Conservation (phyloP, 30 jellyfish, hydroid and myxozoan genomes). For the Rhopilema esculentum region DNA sequence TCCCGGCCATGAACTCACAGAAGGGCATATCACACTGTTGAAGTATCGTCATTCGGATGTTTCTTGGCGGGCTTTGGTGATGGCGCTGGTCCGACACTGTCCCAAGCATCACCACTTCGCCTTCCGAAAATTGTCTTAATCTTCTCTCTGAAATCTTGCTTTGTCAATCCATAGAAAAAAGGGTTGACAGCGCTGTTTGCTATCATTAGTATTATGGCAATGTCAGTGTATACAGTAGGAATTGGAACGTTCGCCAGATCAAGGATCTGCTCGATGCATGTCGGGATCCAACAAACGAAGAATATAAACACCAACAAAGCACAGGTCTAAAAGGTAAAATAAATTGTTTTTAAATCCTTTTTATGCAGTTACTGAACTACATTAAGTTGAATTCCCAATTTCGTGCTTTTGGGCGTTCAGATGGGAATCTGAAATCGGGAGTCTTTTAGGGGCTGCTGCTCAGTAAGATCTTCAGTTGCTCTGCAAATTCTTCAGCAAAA, state of each 20-base stretch:
- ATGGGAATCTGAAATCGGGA: no score
- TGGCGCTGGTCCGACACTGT: background rate
- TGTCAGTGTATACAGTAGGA: conserved; percentile 36
- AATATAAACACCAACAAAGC: conserved; percentile 56
- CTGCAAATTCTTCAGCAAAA: no score
- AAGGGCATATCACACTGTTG: background rate
- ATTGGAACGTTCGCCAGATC: conserved; percentile 26
- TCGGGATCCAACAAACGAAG: conserved; percentile 77
- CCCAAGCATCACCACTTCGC: background rate
- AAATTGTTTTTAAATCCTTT: no score
- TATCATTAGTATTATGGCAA: conserved; percentile 65
- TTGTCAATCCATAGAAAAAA: conserved; percentile 65
- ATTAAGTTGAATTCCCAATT: no score
- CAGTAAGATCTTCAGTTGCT: no score
- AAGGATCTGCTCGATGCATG: conserved; percentile 63
- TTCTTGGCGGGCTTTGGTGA: background rate
- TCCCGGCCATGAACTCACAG: background rate
- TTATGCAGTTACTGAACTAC: background rate
- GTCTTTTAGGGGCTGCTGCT: no score
- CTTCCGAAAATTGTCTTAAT: conserved; percentile 27
- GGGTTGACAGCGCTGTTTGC: conserved; percentile 80
- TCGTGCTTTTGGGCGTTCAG: no score
- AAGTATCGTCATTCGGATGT: background rate
- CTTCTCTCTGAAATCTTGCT: conserved; percentile 67
- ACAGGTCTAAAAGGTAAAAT: conserved; percentile 59